These are phyloP conservation scores for Tinea trinotella DNA, from an alignment of 2,888 invertebrate species.

Conservation along the genomic window DNA sequence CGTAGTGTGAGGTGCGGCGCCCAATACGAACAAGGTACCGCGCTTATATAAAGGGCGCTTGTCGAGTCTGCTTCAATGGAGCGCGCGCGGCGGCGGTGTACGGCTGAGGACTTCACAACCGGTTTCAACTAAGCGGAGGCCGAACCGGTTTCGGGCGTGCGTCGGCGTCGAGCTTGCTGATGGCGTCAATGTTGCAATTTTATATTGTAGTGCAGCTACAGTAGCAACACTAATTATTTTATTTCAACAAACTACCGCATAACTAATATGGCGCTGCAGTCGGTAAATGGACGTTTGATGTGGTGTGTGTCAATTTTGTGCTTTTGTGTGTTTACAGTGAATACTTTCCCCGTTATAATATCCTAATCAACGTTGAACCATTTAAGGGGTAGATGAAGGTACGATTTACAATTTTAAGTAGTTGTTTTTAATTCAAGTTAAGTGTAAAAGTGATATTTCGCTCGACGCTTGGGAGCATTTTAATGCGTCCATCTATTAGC, in stretches of 20 bases:
- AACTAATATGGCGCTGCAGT: slow-evolving; percentile 56
- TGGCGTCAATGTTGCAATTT: too few relatives aligned
- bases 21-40: too few relatives aligned
- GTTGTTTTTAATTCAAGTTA: slow-evolving; percentile 28
- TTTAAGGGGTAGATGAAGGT: slow-evolving; percentile 79
- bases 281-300: slow-evolving; percentile 77
- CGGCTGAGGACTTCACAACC: too few relatives aligned
- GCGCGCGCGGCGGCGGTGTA: too few relatives aligned
- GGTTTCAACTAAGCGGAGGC: too few relatives aligned
- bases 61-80: too few relatives aligned
- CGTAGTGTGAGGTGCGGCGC: too few relatives aligned
- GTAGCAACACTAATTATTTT: not conserved
- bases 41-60: too few relatives aligned
- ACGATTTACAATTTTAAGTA: slow-evolving; percentile 30
- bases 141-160: too few relatives aligned
- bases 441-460: not conserved
- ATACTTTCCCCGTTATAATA: slow-evolving; percentile 53
- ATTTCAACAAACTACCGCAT: not conserved
- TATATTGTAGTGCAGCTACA: too few relatives aligned
- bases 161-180: too few relatives aligned
- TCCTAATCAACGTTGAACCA: slow-evolving; percentile 60
- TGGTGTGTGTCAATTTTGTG: slow-evolving; percentile 77
- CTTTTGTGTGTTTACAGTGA: slow-evolving; percentile 76
- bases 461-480: slow-evolving; percentile 51
- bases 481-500: slow-evolving; percentile 52